Percentiles rank a stretch among this genome's conserved stretches.
Evolutionary conservation across 2,113 vertebrate genomes (phyloP).

Genomic region (Calonectris borealis): DNA sequence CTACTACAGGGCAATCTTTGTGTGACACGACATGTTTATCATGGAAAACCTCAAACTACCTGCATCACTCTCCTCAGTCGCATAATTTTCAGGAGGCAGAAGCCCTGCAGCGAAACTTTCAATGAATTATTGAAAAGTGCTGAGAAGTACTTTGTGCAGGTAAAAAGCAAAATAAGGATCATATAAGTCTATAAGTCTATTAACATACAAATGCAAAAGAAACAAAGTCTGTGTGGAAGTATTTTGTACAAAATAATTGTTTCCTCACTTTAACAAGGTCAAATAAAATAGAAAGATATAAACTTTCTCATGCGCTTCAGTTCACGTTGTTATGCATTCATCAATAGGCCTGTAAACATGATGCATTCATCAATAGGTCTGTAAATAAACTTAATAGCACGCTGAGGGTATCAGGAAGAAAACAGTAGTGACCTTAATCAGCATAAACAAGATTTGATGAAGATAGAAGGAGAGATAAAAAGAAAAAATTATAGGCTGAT

Average conservation of each 20-base stretch:
- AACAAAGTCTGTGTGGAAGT: background rate
- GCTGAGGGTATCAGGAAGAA: background rate
- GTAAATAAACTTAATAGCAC: constrained; percentile 36
- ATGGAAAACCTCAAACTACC: background rate
- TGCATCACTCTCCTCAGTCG: background rate
- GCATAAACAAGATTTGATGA: background rate
- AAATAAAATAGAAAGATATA: background rate
- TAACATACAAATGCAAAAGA: constrained; percentile 30
- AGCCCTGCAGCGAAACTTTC: constrained; percentile 40
- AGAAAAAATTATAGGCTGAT: background rate
- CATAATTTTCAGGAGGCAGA: constrained; percentile 35
- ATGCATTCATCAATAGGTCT: constrained; percentile 35
- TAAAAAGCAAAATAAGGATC: constrained; percentile 46
- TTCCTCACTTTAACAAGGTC: constrained; percentile 36
- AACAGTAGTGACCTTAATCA: background rate
- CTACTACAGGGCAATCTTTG: background rate
- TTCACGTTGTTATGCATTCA: constrained; percentile 15
- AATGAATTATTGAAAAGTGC: constrained; percentile 61
- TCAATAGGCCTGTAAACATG: constrained; percentile 29
- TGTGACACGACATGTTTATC: background rate
- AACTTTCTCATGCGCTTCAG: constrained; percentile 19
- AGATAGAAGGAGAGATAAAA: background rate
- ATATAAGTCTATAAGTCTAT: background rate
- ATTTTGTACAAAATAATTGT: constrained; percentile 42
- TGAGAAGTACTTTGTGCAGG: constrained; percentile 49